A percentile compares a stretch with the other conserved stretches of the same genome.
phyloP scores from a whole-genome alignment of 2,113 vertebrate species.

The Geothlypis trichas region DNA sequence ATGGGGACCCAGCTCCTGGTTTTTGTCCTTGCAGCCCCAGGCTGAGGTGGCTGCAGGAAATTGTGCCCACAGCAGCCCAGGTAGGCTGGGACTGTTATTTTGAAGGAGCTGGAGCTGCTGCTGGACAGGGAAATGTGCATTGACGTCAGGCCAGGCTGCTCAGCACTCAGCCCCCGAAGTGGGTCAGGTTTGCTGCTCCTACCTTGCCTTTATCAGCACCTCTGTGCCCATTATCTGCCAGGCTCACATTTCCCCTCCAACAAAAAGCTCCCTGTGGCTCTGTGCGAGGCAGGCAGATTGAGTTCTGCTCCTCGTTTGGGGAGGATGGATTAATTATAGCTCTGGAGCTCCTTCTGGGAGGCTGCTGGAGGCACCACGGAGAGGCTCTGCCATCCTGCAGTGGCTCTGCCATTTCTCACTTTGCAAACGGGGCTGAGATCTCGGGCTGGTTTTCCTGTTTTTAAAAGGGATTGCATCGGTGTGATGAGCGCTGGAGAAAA shows the following conservation, averaged over 20 bases:
- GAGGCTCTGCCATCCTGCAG: background rate
- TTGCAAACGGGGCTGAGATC: background rate
- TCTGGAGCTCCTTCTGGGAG: background rate
- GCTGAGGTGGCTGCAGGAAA: background rate
- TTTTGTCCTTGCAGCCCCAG: background rate
- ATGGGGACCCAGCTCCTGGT: background rate
- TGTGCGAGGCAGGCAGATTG: background rate
- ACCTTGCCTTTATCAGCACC: constrained; percentile 50
- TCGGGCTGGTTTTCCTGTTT: background rate
- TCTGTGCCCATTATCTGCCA: background rate
- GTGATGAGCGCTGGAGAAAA: background rate
- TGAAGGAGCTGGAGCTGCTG: constrained; percentile 5
- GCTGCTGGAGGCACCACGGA: background rate
- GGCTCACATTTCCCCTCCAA: background rate
- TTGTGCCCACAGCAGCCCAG: background rate
- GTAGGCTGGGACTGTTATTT: constrained; percentile 37
- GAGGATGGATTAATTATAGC: constrained; percentile 44
- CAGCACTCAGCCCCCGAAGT: constrained; percentile 46
- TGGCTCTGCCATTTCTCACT: constrained; percentile 8
- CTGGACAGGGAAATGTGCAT: constrained; percentile 25
- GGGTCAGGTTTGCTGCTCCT: constrained; percentile 56
- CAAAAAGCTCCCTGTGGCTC: constrained; percentile 20
- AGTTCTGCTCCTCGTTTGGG: background rate
- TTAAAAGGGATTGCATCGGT: background rate
- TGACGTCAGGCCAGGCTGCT: constrained; percentile 67